Percentiles rank a stretch among this genome's conserved stretches.
phyloP scores from a whole-genome alignment of 2,797 vertebrate genomes.

The Distichodus sexfasciatus region DNA sequence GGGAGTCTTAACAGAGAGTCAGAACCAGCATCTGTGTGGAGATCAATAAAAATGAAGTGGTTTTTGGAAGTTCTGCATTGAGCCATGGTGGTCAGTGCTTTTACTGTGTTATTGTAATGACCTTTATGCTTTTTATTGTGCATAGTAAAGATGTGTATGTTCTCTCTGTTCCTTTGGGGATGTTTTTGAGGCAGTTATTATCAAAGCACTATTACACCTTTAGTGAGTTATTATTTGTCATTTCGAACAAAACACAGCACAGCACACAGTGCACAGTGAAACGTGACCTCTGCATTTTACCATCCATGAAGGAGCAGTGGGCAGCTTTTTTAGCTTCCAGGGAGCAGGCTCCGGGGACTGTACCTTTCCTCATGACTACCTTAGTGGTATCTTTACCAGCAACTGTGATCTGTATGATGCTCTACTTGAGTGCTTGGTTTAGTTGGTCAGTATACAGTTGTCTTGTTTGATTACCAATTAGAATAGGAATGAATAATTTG shows the following conservation, averaged over 20 bases:
- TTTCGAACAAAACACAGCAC: too few species aligned
- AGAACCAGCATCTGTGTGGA: neutral
- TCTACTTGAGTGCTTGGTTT: conserved; percentile 1
- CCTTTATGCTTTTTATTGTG: neutral
- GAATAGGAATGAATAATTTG: conserved; percentile 6
- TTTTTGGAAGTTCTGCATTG: neutral
- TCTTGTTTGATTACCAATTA: conserved; percentile 10
- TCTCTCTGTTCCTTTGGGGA: conserved; percentile 3
- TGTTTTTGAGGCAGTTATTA: neutral
- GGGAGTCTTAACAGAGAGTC: neutral
- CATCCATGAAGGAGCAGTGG: too few species aligned
- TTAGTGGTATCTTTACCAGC: too few species aligned
- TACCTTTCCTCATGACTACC: too few species aligned
- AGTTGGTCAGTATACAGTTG: neutral
- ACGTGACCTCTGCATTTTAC: too few species aligned
- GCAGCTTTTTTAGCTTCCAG: too few species aligned
- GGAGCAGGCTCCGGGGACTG: too few species aligned
- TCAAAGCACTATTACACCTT: conserved; percentile 12
- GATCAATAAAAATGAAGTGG: conserved; percentile 11
- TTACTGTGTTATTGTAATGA: neutral
- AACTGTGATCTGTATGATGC: too few species aligned
- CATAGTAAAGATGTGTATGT: neutral
- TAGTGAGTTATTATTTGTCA: too few species aligned
- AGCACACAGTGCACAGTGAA: too few species aligned
- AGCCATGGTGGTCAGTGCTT: neutral